Evolutionary conservation across 2,113 vertebrate species (phyloP), one percentile per base, ranked within the genome.

Genomic region (Pseudonaja textilis): DNA sequence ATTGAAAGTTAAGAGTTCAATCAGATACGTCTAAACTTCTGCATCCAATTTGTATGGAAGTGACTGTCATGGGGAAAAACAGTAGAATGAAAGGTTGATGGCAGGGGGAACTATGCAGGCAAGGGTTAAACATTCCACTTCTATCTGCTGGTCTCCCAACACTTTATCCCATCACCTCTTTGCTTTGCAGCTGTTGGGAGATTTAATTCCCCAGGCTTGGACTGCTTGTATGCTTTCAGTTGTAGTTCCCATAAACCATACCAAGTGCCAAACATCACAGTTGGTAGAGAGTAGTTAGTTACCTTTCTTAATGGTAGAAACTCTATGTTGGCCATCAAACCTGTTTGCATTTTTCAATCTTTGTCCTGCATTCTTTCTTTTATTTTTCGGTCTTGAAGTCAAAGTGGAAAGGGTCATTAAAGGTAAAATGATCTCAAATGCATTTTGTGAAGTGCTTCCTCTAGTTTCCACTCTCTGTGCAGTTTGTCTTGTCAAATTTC

Each of bases 371-470:
- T 93, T 95, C 91, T 85, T 96, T 97, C 95, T 95, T 97, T 96
- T 94, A 96, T 96, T 96, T 96, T 96, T 94, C 90, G 95, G 47
- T 93, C 96, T 96, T 97, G 94, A 98, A 98, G 98, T 98, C 97
- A 98, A 98, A 98, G 98, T 98, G 97, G 97, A 98, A 96, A 98
- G 97, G 97, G 96, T 97, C 97, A 93, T 98, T 95, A 98, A 98
- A 98, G 98, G 98, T 98, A 98, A 98, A 96, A 91, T 61, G 34
- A 1, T 91, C 45, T 92, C 92, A 89, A 93, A 89, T 95, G 96
- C 54, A 1, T 97, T 95, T 85, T 95, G 96, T 97, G 91, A 96
- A 94, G 93, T 96, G 94, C 95, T 88, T 69, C 92, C 86, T 94
- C 47, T 96, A 74, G 93, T 90, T 96, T 95, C 96, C 87, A 94